Evolutionary conservation across 2,888 invertebrate genomes (phyloP), one percentile per base, ranked within the genome.

Genomic region (Idaea aversata): DNA sequence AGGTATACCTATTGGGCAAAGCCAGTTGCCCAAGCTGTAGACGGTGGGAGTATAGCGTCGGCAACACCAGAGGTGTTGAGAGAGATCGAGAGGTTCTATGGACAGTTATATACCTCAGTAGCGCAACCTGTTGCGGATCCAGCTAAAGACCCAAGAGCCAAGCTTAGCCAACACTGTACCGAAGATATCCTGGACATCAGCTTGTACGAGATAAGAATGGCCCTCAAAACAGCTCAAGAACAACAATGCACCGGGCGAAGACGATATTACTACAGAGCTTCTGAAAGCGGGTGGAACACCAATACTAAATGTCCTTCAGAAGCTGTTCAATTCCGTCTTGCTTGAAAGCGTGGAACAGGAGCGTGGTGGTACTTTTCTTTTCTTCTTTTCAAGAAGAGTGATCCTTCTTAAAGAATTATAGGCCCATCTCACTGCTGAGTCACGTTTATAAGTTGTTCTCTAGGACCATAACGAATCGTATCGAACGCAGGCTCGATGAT

Each of bases 211-310:
- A 36, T 36, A 5, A 36, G 36, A 5, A 58, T 63, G 57, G 59
- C 59, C 5, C 58, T 63, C 0, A n/a, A 63, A 63, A 35, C 59
- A 63, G 63, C 36, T 63, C 13, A 61, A 57, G 15, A 61, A 47
- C 25, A 61, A 63, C 62, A 63, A 62, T 38, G 66, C 61, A n/a
- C 63, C 36, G 63, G 63, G 58, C 35, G 63, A 63, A 6, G 63
- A 63, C 58, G 59, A 58, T 3, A 59, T 63, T 6, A 63, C 63
- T 10, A 15, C 35, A 15, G 58, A 62, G 58, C 62, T 62, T 58
- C 62, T 62, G 62, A 57, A 34, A 62, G 34, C 57, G 57, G 57
- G 58, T 62, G 62, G 62, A 25, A 57, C 34, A 62, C 57, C 57
- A 16, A 25, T 62, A 4, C 62, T 34, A 34, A 62, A 62, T n/a